Evolutionary conservation across 2,113 vertebrate species (phyloP).

Genomic region (Embiotoca jacksoni): DNA sequence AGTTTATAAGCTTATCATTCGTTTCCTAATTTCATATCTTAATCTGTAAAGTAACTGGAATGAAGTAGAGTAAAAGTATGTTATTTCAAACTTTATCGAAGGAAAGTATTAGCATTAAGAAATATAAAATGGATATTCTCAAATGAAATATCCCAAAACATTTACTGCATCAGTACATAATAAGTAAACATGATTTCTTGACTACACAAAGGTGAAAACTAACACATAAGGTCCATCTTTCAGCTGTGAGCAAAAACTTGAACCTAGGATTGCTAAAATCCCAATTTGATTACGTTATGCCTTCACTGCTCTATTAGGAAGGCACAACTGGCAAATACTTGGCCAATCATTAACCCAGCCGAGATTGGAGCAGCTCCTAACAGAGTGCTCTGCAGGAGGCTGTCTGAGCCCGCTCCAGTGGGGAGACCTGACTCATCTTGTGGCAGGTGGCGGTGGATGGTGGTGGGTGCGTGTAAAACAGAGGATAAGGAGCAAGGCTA

Average conservation of each 20-base stretch:
- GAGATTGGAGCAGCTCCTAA: background rate
- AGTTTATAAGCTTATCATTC: no score
- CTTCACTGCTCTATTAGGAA: background rate
- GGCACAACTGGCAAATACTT: background rate
- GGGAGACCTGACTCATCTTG: conserved; percentile 1
- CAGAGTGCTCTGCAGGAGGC: conserved; percentile 14
- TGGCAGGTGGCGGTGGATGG: conserved; percentile 10
- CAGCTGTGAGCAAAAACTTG: background rate
- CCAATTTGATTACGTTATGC: conserved; percentile 1
- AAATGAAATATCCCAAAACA: background rate
- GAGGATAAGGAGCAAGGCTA: background rate
- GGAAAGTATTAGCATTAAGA: background rate
- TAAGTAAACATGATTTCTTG: background rate
- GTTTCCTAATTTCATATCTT: background rate
- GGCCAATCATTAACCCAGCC: background rate
- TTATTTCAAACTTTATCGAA: no score
- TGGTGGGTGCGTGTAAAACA: background rate
- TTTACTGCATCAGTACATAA: background rate
- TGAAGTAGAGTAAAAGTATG: no score
- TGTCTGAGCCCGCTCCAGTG: background rate
- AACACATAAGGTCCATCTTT: background rate
- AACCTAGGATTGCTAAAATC: background rate
- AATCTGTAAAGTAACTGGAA: background rate
- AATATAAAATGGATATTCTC: background rate
- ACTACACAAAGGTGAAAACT: background rate